Percentiles rank a stretch among this genome's conserved stretches.
These are phyloP conservation scores for Uromys caudimaculatus DNA, from an alignment of 2,797 vertebrate species.

Conservation along the genomic window DNA sequence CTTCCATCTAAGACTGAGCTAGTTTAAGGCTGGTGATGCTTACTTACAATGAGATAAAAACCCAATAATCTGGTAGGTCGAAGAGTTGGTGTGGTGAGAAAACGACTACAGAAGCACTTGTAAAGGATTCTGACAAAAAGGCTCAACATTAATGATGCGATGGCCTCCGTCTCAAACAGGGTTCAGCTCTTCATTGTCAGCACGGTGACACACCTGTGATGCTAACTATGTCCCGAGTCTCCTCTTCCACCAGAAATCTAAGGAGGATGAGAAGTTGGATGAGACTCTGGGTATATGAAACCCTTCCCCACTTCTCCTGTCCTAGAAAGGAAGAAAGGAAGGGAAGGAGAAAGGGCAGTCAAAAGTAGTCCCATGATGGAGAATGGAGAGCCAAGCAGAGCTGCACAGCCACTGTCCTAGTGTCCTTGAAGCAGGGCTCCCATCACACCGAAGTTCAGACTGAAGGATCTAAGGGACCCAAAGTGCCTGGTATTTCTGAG, in stretches of 20 bases:
- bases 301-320: not conserved
- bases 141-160: not conserved
- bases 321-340: not conserved
- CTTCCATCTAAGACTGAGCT: not conserved
- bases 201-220: no score
- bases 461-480: not conserved
- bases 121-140: slow-evolving; percentile 29
- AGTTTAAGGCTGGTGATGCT: not conserved
- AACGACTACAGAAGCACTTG: not conserved
- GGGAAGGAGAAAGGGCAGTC: not conserved
- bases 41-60: not conserved
- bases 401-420: not conserved
- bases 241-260: not conserved
- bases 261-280: not conserved
- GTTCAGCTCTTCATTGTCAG: not conserved
- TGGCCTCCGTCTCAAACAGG: not conserved
- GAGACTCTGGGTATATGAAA: not conserved
- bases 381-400: not conserved
- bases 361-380: not conserved
- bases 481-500: not conserved
- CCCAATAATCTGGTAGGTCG: slow-evolving; percentile 41
- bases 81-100: not conserved
- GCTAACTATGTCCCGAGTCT: not conserved
- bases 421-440: not conserved
- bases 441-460: not conserved